These are phyloP conservation scores for Cyprinus carpio DNA, from an alignment of 2,113 vertebrate genomes.

Conservation along the genomic window DNA sequence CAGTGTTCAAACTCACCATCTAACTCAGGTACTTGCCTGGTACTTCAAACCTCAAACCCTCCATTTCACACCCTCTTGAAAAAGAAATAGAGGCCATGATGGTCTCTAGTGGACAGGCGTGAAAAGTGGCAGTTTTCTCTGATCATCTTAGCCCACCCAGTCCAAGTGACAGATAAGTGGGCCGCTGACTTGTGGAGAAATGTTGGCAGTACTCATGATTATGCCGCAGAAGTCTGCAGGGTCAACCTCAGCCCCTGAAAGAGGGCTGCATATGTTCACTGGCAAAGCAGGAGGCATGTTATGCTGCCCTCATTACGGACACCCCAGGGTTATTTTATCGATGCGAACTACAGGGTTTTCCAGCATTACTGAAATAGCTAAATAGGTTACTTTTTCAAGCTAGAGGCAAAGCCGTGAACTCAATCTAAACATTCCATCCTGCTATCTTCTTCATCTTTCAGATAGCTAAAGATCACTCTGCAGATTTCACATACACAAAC, in stretches of 20 bases:
- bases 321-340: conserved; percentile 49
- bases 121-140: conserved; percentile 23
- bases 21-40: neutral
- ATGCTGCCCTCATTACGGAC: conserved; percentile 58
- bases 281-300: conserved; percentile 6
- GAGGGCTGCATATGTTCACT: conserved; percentile 51
- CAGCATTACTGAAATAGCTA: conserved; percentile 14
- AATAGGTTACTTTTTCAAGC: conserved; percentile 37
- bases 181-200: conserved; percentile 34
- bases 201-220: conserved; percentile 40
- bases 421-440: conserved; percentile 12
- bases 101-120: neutral
- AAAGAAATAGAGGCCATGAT: neutral
- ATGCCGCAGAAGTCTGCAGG: conserved; percentile 44
- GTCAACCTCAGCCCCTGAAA: conserved; percentile 37
- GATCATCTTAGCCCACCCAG: neutral
- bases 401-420: conserved; percentile 40
- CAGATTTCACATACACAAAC: conserved; percentile 11
- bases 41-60: conserved; percentile 23
- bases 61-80: conserved; percentile 12
- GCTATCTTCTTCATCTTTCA: conserved; percentile 26
- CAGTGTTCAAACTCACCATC: neutral
- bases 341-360: conserved; percentile 44
- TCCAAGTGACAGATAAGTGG: conserved; percentile 10
- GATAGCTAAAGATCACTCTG: neutral